phyloP scores from a whole-genome alignment of 2,888 invertebrate species.

The Ecdyonurus torrentis region DNA sequence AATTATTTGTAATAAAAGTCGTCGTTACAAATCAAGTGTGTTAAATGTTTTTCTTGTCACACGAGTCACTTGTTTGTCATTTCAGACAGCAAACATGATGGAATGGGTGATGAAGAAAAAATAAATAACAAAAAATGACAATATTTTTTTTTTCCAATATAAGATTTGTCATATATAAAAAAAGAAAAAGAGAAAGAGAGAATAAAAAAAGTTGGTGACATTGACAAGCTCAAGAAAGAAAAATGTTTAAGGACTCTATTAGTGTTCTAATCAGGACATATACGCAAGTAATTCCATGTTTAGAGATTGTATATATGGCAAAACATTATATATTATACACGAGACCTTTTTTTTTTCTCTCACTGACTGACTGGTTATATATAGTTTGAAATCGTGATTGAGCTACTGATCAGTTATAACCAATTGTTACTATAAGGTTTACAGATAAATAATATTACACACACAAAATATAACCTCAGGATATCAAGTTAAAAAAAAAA shows the following conservation, averaged over 20 bases:
- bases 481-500: too few relatives aligned
- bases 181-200: too few relatives aligned
- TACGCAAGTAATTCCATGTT: background rate
- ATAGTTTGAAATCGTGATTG: background rate
- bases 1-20: too few relatives aligned
- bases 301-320: background rate
- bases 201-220: background rate
- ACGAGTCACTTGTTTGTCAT: background rate
- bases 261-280: background rate
- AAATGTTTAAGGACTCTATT: background rate
- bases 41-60: too few relatives aligned
- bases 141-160: background rate
- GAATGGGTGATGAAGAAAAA: background rate
- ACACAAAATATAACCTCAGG: too few relatives aligned
- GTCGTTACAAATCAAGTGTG: too few relatives aligned
- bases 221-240: background rate
- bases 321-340: background rate
- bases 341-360: background rate
- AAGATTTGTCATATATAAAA: too few relatives aligned
- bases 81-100: background rate
- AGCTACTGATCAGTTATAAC: background rate
- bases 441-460: too few relatives aligned
- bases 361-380: background rate
- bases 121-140: background rate
- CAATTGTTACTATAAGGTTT: too few relatives aligned